A percentile compares a stretch with the other conserved stretches of the same genome.
These are phyloP conservation scores for Metalampra italica DNA, from an alignment of 2,888 invertebrate species.

Conservation along the genomic window DNA sequence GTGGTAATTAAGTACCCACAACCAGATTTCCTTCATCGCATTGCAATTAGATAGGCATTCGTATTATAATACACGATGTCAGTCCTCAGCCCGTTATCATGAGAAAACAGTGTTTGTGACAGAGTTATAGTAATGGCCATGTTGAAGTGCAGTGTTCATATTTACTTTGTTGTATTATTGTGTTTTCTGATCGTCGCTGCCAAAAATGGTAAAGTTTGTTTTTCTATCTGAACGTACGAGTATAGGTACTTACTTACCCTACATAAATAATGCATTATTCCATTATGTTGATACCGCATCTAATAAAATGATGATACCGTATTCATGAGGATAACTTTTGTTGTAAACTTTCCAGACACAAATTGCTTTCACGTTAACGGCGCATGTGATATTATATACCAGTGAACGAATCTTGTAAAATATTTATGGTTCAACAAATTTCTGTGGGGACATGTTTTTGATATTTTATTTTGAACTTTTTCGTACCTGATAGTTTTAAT, in stretches of 20 bases:
- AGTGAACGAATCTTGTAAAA: background rate
- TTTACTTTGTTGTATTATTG: background rate
- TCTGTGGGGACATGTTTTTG: too few species aligned
- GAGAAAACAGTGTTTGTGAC: constrained; percentile 7
- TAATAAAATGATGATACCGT: constrained; percentile 2
- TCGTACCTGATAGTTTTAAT: too few species aligned
- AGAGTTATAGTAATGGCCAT: background rate
- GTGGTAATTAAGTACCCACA: constrained; percentile 42
- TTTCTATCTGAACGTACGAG: background rate
- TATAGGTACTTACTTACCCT: too few species aligned
- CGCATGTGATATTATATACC: background rate
- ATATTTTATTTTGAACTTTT: background rate
- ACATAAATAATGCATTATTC: too few species aligned
- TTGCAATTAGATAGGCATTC: constrained; percentile 42
- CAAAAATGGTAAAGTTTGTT: background rate
- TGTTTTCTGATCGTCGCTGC: background rate
- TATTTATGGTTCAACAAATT: background rate
- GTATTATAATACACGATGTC: constrained; percentile 21
- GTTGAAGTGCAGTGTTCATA: background rate
- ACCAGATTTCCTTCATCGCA: constrained; percentile 34
- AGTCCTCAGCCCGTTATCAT: constrained; percentile 20
- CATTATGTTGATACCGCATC: too few species aligned
- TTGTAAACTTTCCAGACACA: constrained; percentile 10
- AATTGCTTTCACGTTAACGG: constrained; percentile 7
- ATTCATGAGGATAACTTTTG: constrained; percentile 10